Base-by-base conservation (phyloP, 2,888 invertebrate genomes). In the Drosophila formosana region DNA sequence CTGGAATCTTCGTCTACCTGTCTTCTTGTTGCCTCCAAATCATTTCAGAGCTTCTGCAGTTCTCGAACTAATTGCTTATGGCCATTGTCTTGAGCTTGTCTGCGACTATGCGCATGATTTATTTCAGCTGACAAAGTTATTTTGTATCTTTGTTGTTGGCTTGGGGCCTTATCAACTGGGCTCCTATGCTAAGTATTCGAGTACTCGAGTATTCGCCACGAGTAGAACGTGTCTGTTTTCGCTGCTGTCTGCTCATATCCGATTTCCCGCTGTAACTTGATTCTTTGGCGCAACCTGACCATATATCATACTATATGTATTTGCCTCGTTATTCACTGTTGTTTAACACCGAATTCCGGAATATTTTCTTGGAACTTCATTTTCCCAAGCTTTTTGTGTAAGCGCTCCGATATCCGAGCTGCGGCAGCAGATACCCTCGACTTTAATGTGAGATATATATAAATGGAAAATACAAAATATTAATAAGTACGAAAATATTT, bases 331-430 rank as follows among this genome's bases (percentile, higher is more conserved):
- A 72, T 69, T 74, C 86, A 72, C 82, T 85, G 80, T 77, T 82
- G 83, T 88, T 90, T 90, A 90, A 84, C 87, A 82, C 76, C 77
- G 87, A 90, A 90, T 90, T 90, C 90, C 90, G 90, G 90, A 90
- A 90, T 80, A 84, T 84, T 89, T 90, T 90, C 90, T 90, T 86
- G 88, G 90, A 90, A 90, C 78, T 87, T 78, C 78, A 83, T 91
- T 90, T 90, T 90, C 90, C 90, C 91, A 90, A 76, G 87, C 87
- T 85, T 75, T 78, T 78, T 76, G 67, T 78, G 72, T 60, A 57
- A 37, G 56, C 60, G 60, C 64, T 41, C 61, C 61, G 78, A 61
- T 65, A 68, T 49, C 58, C 47, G 66, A 73, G 66, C n/a, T 23
- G 13, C 26, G 39, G n/a, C 55, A 55, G 53, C 41, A 52, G 26